These are phyloP conservation scores for Geodia barretti DNA, from an alignment of 37 sponge, comb jelly and placozoan species.

Conservation along the genomic window DNA sequence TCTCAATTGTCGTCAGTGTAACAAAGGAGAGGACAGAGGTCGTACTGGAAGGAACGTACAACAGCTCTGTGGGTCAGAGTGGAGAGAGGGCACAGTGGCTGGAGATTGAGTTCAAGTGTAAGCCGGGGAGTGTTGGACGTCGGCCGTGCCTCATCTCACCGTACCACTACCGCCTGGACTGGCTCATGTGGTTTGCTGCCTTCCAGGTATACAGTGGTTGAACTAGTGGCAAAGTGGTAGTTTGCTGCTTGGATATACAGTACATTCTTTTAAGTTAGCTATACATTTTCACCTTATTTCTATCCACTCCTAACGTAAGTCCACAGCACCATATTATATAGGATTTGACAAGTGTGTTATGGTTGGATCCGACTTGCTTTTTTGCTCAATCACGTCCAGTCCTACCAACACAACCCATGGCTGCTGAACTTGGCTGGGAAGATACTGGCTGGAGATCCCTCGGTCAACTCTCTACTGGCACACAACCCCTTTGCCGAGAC, in stretches of 20 bases:
- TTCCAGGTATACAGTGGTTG: slow-evolving; percentile 65
- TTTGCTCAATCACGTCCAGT: slow-evolving; percentile 43
- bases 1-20: too few relatives aligned
- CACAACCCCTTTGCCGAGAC: slow-evolving; percentile 69
- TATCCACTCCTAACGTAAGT: too few relatives aligned
- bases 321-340: too few relatives aligned
- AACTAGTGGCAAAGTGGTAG: slow-evolving; percentile 84
- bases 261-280: too few relatives aligned
- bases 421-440: slow-evolving; percentile 81
- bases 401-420: slow-evolving; percentile 91
- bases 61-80: slow-evolving; percentile 48
- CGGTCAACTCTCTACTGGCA: slow-evolving; percentile 59
- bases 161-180: slow-evolving; percentile 94
- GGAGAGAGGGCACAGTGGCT: slow-evolving; percentile 56
- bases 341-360: too few relatives aligned
- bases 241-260: not conserved
- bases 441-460: slow-evolving; percentile 65
- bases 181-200: slow-evolving; percentile 96
- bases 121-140: slow-evolving; percentile 73
- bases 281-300: too few relatives aligned
- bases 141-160: slow-evolving; percentile 90
- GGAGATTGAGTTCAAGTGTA: slow-evolving; percentile 92
- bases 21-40: slow-evolving; percentile 92
- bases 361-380: too few relatives aligned
- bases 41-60: slow-evolving; percentile 74